These are phyloP conservation scores for Meloidogyne chitwoodi DNA, from an alignment of 1,140 invertebrate genomes.

Conservation along the genomic window DNA sequence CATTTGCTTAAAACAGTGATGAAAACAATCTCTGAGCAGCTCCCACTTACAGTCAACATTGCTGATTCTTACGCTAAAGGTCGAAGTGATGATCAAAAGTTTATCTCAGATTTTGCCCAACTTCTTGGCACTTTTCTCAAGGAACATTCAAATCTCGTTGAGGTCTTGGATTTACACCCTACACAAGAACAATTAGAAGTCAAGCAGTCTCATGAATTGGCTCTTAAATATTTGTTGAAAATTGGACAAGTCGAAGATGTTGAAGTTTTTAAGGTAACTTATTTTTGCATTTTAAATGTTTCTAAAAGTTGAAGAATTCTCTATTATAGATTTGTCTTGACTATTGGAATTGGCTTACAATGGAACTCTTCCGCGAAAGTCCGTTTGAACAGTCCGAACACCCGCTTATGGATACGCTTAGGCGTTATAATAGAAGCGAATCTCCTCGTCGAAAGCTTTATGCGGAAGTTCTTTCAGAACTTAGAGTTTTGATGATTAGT, in stretches of 20 bases:
- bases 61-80: constrained; percentile 80
- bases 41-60: constrained; percentile 39
- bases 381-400: constrained; percentile 66
- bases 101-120: constrained; percentile 95
- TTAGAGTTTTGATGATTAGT: constrained; percentile 97
- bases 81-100: constrained; percentile 92
- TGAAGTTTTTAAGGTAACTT: constrained; percentile 92
- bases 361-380: constrained; percentile 78
- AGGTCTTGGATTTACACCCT: constrained; percentile 28
- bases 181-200: constrained; percentile 17
- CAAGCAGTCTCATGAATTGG: constrained; percentile 29
- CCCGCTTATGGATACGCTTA: constrained; percentile 35
- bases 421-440: constrained; percentile 34
- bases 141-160: constrained; percentile 74
- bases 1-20: constrained; percentile 43
- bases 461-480: constrained; percentile 75
- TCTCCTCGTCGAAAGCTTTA: constrained; percentile 71
- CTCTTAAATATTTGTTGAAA: constrained; percentile 83
- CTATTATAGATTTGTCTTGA: constrained; percentile 73
- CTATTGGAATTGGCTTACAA: constrained; percentile 90
- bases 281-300: neutral
- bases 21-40: constrained; percentile 29
- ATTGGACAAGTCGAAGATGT: constrained; percentile 98
- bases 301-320: neutral
- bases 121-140: constrained; percentile 95